phyloP scores from a whole-genome alignment of 2,888 invertebrate genomes.

The Andrena bicolor region DNA sequence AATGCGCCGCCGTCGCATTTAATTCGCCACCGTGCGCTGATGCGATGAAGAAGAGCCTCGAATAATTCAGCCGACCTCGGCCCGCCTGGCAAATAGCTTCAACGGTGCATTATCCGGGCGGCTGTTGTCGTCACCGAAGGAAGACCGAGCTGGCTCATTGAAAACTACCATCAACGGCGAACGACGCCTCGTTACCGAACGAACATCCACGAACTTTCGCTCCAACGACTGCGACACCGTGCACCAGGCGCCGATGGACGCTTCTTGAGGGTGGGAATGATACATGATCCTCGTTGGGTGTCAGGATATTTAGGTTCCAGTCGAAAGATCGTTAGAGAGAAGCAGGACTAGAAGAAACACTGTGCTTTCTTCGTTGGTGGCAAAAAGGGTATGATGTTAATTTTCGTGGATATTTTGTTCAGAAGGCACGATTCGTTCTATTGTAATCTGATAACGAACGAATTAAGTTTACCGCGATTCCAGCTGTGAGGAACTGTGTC shows the following conservation, averaged over 20 bases:
- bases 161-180: constrained; percentile 25
- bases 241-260: background rate
- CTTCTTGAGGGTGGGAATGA: background rate
- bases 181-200: constrained; percentile 33
- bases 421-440: too few relatives aligned
- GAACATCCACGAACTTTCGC: constrained; percentile 23
- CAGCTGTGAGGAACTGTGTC: background rate
- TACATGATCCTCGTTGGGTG: background rate
- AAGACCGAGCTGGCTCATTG: constrained; percentile 15
- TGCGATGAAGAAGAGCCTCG: constrained; percentile 26
- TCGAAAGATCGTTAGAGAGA: background rate
- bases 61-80: constrained; percentile 27
- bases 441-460: too few relatives aligned
- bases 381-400: too few relatives aligned
- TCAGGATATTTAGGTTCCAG: constrained; percentile 1
- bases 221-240: background rate
- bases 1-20: constrained; percentile 31
- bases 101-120: constrained; percentile 27
- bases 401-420: too few relatives aligned
- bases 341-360: background rate
- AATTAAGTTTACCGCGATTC: too few relatives aligned
- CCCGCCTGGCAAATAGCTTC: constrained; percentile 18
- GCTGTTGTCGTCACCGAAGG: background rate
- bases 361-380: background rate
- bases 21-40: constrained; percentile 21